Evolutionary conservation across 2,888 invertebrate species (phyloP).

Genomic region (Brenthis ino): DNA sequence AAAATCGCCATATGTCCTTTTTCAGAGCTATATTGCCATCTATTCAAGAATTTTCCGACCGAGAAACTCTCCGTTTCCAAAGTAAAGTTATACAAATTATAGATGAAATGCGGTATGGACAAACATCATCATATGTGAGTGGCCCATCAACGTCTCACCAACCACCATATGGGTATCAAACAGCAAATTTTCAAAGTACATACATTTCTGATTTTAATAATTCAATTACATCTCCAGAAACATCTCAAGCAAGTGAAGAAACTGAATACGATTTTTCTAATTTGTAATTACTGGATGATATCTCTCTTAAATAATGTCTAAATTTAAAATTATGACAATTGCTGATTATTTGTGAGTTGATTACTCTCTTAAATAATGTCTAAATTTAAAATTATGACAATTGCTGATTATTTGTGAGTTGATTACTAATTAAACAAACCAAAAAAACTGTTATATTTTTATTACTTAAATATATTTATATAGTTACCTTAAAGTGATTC

Average conservation of each 20-base stretch:
- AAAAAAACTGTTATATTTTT: too few species aligned
- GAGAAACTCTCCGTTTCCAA: slow-evolving; percentile 44
- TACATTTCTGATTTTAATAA: slow-evolving; percentile 26
- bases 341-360: slow-evolving; percentile 21
- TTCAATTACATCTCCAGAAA: slow-evolving; percentile 39
- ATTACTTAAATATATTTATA: neutral
- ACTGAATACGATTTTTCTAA: too few species aligned
- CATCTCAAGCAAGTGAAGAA: slow-evolving; percentile 13
- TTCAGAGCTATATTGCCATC: slow-evolving; percentile 26
- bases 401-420: slow-evolving; percentile 29
- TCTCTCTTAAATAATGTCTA: too few species aligned
- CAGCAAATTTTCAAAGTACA: slow-evolving; percentile 41
- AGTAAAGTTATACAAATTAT: slow-evolving; percentile 41
- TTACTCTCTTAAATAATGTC: too few species aligned
- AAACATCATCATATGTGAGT: slow-evolving; percentile 42
- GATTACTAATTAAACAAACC: neutral
- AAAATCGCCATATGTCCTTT: slow-evolving; percentile 21
- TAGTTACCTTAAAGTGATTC: slow-evolving; percentile 33
- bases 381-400: too few species aligned
- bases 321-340: too few species aligned
- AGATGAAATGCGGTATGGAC: slow-evolving; percentile 44
- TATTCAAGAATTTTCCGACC: slow-evolving; percentile 44
- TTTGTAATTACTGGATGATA: too few species aligned
- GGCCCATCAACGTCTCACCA: slow-evolving; percentile 42
- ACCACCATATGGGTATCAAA: slow-evolving; percentile 44